phyloP scores from a whole-genome alignment of 2,797 vertebrate species.

The Acropternis orthonyx region DNA sequence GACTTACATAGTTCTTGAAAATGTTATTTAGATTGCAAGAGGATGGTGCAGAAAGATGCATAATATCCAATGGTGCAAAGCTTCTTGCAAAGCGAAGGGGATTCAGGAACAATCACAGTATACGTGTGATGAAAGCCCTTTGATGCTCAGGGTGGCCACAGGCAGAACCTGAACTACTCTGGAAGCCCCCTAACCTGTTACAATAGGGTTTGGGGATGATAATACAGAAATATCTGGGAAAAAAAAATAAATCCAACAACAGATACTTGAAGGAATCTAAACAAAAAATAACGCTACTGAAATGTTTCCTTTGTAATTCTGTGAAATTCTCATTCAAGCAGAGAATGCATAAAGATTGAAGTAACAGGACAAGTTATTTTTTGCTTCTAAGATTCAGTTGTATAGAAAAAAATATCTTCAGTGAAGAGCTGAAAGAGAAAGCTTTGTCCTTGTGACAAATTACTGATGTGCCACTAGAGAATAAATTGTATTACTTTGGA shows the following conservation, averaged over 20 bases:
- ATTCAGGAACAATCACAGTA: not conserved
- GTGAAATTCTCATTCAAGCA: not conserved
- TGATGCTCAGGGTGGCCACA: not conserved
- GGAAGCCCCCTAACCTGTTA: not conserved
- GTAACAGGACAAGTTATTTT: not conserved
- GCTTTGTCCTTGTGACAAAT: not conserved
- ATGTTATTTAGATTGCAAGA: not conserved
- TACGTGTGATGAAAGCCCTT: not conserved
- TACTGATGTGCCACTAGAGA: not conserved
- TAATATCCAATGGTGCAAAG: not conserved
- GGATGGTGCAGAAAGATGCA: not conserved
- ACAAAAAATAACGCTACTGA: not conserved
- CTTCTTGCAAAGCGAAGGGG: not conserved
- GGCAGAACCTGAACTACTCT: not conserved
- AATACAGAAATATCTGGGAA: not conserved
- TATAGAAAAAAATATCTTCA: not conserved
- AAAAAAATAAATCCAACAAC: too few relatives aligned
- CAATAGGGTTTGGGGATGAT: not conserved
- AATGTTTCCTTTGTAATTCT: not conserved
- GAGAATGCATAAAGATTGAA: not conserved
- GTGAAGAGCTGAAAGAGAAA: not conserved
- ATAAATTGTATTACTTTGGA: not conserved
- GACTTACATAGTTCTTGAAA: fast-evolving
- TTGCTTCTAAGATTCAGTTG: not conserved
- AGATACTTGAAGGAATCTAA: not conserved